Evolutionary conservation across 2,797 vertebrate species (phyloP), one percentile per base, ranked within the genome.

Genomic region (Argyrosomus regius): DNA sequence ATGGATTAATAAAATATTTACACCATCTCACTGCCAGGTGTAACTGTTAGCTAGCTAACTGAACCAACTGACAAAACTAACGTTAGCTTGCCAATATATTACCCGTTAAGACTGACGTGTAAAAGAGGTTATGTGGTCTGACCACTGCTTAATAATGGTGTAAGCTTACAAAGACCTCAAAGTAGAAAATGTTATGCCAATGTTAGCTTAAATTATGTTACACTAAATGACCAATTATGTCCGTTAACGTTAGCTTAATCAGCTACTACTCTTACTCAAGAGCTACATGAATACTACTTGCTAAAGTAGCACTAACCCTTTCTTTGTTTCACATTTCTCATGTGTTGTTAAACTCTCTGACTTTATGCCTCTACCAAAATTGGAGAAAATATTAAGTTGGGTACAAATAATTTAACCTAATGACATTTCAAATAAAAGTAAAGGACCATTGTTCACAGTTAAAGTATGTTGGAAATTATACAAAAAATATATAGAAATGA

Each of bases 171-270:
- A 41, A 24, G 39, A n/a, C 5, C 17, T 35, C 22, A 39, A 22
- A 35, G 22, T 20, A 26, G 45, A 59, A 75, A 6, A 53, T 67
- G 3, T 35, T n/a, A 26, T 49, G 17, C 17, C 16, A 48, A 49
- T 0, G 6, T 56, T 18, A 18, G 11, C 28, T 45, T 45, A 18
- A 18, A 12, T 41, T 12, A 53, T 0, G 1, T 35, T 31, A 10
- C 20, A 3, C 17, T 46, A 28, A 57, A 28, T 56, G 24, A 31
- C 22, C 6, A 16, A 57, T 28, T 68, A 35, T 4, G 10, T 49
- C 6, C 1, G 6, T 43, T 16, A 28, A 4, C 3, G 0, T 57
- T 17, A 45, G 20, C 14, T 31, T 24, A 45, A 1, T 14, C 0
- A 2, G 14, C 35, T 48, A 57, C 39, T 31, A 31, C 13, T 60